These are phyloP conservation scores for Urocyon cinereoargenteus DNA, from an alignment of 2,797 vertebrate species.

Conservation along the genomic window DNA sequence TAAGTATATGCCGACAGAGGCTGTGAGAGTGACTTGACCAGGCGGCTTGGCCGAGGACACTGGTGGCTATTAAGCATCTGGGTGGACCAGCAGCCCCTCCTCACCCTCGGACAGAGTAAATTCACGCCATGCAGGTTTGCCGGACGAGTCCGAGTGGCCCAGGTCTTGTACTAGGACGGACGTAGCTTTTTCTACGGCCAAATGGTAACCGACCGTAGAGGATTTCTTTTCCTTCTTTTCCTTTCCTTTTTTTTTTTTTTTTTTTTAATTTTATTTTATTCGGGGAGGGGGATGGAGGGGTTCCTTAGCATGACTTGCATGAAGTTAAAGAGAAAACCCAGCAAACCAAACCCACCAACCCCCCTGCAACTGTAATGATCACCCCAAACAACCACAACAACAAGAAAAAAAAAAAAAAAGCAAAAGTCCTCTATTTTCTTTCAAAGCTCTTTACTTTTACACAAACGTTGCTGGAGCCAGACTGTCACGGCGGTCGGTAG, in stretches of 20 bases:
- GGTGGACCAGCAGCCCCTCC: conserved; percentile 91
- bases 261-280: conserved; percentile 79
- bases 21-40: conserved; percentile 92
- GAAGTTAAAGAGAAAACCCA: conserved; percentile 89
- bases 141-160: conserved; percentile 88
- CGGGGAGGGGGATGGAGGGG: conserved; percentile 75
- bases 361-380: conserved; percentile 92
- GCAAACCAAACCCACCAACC: conserved; percentile 83
- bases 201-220: conserved; percentile 91
- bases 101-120: conserved; percentile 90
- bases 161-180: conserved; percentile 89
- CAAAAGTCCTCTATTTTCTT: conserved; percentile 92
- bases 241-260: conserved; percentile 83
- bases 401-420: conserved; percentile 86
- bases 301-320: conserved; percentile 99
- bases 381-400: conserved; percentile 82
- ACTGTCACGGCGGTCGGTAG: conserved; percentile 90
- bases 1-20: conserved; percentile 94
- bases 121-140: conserved; percentile 90
- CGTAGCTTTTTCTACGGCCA: conserved; percentile 92
- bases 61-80: conserved; percentile 91
- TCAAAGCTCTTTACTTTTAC: conserved; percentile 94
- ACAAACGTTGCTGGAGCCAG: conserved; percentile 94
- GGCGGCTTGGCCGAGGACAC: conserved; percentile 90
- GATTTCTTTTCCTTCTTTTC: conserved; percentile 83